Base-by-base conservation (phyloP, 2,797 vertebrate species). In the Rhadinocentrus ornatus region DNA sequence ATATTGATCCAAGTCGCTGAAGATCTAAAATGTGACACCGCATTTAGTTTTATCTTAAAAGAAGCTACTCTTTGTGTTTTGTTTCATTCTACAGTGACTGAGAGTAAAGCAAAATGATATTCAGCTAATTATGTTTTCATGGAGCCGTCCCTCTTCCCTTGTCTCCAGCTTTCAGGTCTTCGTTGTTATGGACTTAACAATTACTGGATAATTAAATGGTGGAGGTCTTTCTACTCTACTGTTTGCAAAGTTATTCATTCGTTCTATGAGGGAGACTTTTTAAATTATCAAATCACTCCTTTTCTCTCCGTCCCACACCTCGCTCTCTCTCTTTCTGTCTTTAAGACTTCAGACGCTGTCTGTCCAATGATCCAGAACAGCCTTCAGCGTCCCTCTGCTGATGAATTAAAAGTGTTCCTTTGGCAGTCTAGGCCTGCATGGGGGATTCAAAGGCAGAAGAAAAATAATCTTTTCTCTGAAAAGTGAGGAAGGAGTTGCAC, bases 161-260 rank as follows among this genome's bases (percentile, higher is more conserved):
- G 81, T 80, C 86, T 85, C 67, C 75, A 7, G 35, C 82, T 82
- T 83, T 77, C 85, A 86, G 85, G 77, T 82, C 73, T 83, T 75
- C 75, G 81, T 83, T 86, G 81, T 91, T 86, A 83, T 80, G 83
- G 87, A 89, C 88, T 89, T 87, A 74, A 90, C 89, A 91, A 86
- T 89, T 81, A 86, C 82, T 83, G 66, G 80, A 91, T 93, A 92
- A 92, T 94, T 90, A 90, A 93, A 92, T 58, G 73, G 81, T 69
- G 80, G 83, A 75, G 86, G 75, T 85, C 85, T 88, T 88, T 86
- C 80, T 77, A 62, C 73, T 78, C 69, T 12, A 58, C 86, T 78
- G 78, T 90, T 91, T 87, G 86, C 78, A 70, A 74, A 86, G 82
- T 77, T 86, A 82, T 90, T 91, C 89, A 88, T 86, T 87, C 69